Evolutionary conservation across 1,140 invertebrate genomes (phyloP).

Genomic region (Drosophila pruinosa): DNA sequence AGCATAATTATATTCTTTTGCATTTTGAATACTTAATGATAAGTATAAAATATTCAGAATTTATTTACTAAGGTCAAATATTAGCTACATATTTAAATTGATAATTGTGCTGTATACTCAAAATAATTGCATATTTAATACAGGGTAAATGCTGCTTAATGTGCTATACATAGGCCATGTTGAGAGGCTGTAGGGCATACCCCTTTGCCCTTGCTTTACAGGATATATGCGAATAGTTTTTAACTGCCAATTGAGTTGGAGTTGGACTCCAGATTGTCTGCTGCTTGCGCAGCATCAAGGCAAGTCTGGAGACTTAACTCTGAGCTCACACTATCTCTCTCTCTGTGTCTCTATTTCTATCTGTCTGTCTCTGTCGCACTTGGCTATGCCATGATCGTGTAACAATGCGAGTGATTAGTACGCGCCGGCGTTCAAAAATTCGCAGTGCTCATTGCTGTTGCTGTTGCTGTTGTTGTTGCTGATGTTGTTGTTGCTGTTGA

Average conservation of each 20-base stretch:
- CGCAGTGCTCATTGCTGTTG: slow-evolving; percentile 36
- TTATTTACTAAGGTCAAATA: too few relatives aligned
- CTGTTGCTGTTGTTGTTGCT: slow-evolving; percentile 29
- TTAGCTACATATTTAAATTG: too few relatives aligned
- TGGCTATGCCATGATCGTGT: slow-evolving; percentile 58
- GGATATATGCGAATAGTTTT: slow-evolving; percentile 5
- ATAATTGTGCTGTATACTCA: too few relatives aligned
- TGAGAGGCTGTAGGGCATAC: not conserved
- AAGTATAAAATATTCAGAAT: too few relatives aligned
- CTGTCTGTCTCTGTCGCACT: not conserved
- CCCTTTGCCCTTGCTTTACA: not conserved
- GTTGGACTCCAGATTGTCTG: slow-evolving; percentile 44
- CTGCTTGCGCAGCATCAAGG: slow-evolving; percentile 11
- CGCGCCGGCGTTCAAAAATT: slow-evolving; percentile 76
- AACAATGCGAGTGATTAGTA: slow-evolving; percentile 81
- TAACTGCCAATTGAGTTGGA: slow-evolving; percentile 11
- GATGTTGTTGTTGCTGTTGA: slow-evolving; percentile 3
- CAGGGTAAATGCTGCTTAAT: too few relatives aligned
- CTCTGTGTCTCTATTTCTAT: not conserved
- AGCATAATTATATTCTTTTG: too few relatives aligned
- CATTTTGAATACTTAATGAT: too few relatives aligned
- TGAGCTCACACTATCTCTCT: not conserved
- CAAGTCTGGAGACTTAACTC: not conserved
- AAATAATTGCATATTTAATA: too few relatives aligned
- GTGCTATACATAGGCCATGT: too few relatives aligned